Evolutionary conservation across 1,140 invertebrate genomes (phyloP), one percentile per base, ranked within the genome.

Genomic region (Tribolium madens): DNA sequence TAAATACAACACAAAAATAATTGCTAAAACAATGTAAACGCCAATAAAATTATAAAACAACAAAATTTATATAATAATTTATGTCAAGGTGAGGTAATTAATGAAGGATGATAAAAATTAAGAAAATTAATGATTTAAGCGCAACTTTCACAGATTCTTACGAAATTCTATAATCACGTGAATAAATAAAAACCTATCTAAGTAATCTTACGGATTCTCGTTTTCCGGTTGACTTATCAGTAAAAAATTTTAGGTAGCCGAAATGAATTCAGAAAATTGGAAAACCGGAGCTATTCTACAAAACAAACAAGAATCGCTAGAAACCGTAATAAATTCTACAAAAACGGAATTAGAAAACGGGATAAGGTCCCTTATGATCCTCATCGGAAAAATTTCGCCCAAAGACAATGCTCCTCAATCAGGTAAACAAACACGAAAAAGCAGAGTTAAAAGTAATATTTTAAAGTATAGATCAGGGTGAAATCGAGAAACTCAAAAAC

Each of bases 221-320:
- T 10, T 42, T 42, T 42, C 36, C 21, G 21, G 21, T 36, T 33
- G 12, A 42, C 4, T 57, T 57, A 57, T 42, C 9, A 9, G n/a
- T n/a, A 42, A 42, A 42, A 42, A 42, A 42, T 82, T 79, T 75
- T 75, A 91, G 89, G 86, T 89, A 31, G 87, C 86, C 78, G 89
- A 89, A 75, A 88, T 90, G 79, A 89, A 89, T 80, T 86, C 87
- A 21, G 89, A 90, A 68, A 86, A 89, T 17, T 90, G 88, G 88
- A 86, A 87, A 33, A 86, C 86, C n/a, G 84, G 86, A 0, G 79
- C 88, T 36, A 77, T 86, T 2, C 79, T 89, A 13, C 88, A 89
- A 77, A 84, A 86, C 0, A 77, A 88, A 68, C 83, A 89, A 78
- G 85, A 87, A 57, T 86, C 87, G 79, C 85, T 88, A 4, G 86